Evolutionary conservation across 2,888 invertebrate species (phyloP).

Genomic region (Drosophila helvetica): DNA sequence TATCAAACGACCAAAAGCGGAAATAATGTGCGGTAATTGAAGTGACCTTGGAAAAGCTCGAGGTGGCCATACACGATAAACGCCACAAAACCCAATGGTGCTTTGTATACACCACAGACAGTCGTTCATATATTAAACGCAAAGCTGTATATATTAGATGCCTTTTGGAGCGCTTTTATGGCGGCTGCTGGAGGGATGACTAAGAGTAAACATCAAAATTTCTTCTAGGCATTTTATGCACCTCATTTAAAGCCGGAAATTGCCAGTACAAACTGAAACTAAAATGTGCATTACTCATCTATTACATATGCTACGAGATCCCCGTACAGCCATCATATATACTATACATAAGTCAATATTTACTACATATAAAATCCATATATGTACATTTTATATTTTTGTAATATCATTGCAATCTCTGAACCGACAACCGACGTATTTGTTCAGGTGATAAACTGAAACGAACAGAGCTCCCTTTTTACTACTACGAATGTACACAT

Average conservation of each 20-base stretch:
- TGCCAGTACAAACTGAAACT: conserved; percentile 39
- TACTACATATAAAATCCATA: conserved; percentile 16
- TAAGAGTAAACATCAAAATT: conserved; percentile 24
- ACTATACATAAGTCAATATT: conserved; percentile 3
- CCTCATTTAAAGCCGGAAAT: conserved; percentile 20
- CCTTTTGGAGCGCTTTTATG: conserved; percentile 1
- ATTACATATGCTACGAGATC: conserved; percentile 11
- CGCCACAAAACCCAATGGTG: conserved; percentile 18
- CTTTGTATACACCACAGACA: conserved; percentile 17
- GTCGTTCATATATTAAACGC: conserved; percentile 2
- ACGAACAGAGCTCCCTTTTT: conserved; percentile 12
- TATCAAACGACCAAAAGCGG: conserved; percentile 57
- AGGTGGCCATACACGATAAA: conserved; percentile 28
- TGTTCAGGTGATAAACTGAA: conserved; percentile 40
- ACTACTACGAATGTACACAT: neutral
- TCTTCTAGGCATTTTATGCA: conserved; percentile 9
- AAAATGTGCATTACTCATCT: conserved; percentile 36
- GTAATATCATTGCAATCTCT: conserved; percentile 21
- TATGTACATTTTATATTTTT: conserved; percentile 18
- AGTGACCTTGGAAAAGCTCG: conserved; percentile 59
- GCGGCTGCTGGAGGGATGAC: conserved; percentile 43
- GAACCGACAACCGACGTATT: conserved; percentile 22
- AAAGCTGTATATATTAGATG: conserved; percentile 11
- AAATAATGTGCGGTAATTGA: conserved; percentile 59
- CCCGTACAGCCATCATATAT: conserved; percentile 25